Evolutionary conservation across 2,797 vertebrate species (phyloP), one percentile per base, ranked within the genome.

Genomic region (Cetoscarus ocellatus): DNA sequence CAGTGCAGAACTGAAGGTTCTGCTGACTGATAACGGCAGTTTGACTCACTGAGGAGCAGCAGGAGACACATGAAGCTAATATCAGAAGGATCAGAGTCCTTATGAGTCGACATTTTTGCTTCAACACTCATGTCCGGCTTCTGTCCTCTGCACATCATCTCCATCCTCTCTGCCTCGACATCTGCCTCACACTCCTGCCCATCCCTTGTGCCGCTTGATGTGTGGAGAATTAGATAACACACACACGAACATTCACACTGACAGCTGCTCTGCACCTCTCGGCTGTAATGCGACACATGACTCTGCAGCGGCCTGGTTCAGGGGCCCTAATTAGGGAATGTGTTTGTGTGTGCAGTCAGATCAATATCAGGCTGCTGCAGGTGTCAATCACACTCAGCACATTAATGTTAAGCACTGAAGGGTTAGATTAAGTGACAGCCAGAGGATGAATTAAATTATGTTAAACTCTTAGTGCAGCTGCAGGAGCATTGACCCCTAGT

Each of bases 321-420:
- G 34, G 4, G 6, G 27, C 12, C 43, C 45, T 43, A 54, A 69
- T 55, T 48, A 19, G 13, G 61, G 44, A 9, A n/a, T 35, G 45
- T 19, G 17, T 27, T 17, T 60, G 34, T 47, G 27, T 19, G 6
- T 40, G 35, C 11, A 45, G 50, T 34, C 35, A 8, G 13, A 42
- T 42, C 40, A 48, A 18, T 42, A 53, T 64, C 18, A 61, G 45
- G n/a, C 36, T 60, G 56, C 48, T 60, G 14, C 42, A 59, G 12
- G 34, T 55, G 45, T 55, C 43, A 52, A 9, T 76, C 45, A 61
- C 36, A 17, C 13, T 39, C 49, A 47, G 45, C 11, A 58, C 54
- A 39, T 44, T 10, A 1, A 10, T 17, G 5, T 50, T 15, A 59
- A 17, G 35, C 50, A 17, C 36, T 19, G 7, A 8, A 54, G 36